Evolutionary conservation across 2,113 vertebrate species (phyloP).

Genomic region (Seriola dumerili): DNA sequence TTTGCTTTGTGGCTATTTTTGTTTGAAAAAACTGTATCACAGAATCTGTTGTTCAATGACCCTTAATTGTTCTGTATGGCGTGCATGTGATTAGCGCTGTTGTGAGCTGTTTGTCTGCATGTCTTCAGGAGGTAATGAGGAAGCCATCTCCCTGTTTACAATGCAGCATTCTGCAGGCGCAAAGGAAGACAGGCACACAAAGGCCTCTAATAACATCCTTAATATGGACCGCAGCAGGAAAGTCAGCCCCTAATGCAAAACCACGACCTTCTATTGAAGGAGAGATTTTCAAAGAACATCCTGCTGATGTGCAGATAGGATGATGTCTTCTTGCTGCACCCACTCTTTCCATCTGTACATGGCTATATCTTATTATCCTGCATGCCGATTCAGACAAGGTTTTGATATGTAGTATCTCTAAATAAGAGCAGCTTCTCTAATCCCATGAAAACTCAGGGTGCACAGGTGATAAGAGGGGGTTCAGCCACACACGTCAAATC

Average conservation of each 20-base stretch:
- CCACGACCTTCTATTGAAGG: conserved; percentile 66
- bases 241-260: conserved; percentile 51
- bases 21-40: conserved; percentile 40
- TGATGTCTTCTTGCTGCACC: conserved; percentile 16
- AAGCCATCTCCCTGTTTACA: conserved; percentile 73
- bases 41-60: conserved; percentile 41
- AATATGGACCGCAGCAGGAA: conserved; percentile 65
- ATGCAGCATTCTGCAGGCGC: conserved; percentile 63
- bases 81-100: conserved; percentile 49
- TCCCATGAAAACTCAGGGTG: conserved; percentile 29
- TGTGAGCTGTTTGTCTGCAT: conserved; percentile 62
- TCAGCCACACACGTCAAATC: conserved; percentile 54
- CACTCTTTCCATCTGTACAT: conserved; percentile 21
- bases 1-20: conserved; percentile 53
- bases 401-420: conserved; percentile 29
- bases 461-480: conserved; percentile 51
- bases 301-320: conserved; percentile 31
- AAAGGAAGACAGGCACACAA: conserved; percentile 65
- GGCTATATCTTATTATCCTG: conserved; percentile 5
- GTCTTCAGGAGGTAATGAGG: conserved; percentile 78
- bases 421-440: conserved; percentile 7
- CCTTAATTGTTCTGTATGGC: conserved; percentile 53
- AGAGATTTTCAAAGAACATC: conserved; percentile 57
- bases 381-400: conserved; percentile 20
- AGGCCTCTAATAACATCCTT: conserved; percentile 70